Percentiles rank a stretch among this genome's conserved stretches.
Conservation (phyloP, 2,113 vertebrate species). For the Bufo gargarizans region DNA sequence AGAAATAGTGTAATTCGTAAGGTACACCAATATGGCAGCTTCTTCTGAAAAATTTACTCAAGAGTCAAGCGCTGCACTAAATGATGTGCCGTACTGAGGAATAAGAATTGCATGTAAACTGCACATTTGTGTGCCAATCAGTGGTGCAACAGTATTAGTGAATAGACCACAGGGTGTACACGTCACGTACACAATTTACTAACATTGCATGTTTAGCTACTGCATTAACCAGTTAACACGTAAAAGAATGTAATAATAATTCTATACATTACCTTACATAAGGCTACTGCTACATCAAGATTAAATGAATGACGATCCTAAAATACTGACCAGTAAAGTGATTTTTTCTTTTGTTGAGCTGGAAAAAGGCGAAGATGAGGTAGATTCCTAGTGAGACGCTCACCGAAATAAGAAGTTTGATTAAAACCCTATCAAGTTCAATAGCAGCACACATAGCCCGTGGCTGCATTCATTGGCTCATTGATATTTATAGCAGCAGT, state of each 20-base stretch:
- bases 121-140: not conserved
- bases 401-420: conserved; percentile 61
- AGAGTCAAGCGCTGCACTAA: too few species aligned
- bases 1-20: too few species aligned
- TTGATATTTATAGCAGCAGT: conserved; percentile 60
- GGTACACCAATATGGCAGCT: too few species aligned
- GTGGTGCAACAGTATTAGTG: not conserved
- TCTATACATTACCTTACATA: too few species aligned
- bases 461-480: conserved; percentile 22
- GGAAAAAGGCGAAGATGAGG: conserved; percentile 62
- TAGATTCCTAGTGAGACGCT: conserved; percentile 60
- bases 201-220: not conserved
- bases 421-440: conserved; percentile 52
- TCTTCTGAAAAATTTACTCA: too few species aligned
- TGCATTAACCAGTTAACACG: too few species aligned
- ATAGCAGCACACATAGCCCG: conserved; percentile 60
- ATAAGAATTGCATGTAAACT: not conserved
- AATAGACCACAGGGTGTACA: not conserved
- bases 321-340: conserved; percentile 62
- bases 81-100: not conserved
- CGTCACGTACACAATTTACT: not conserved
- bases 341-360: conserved; percentile 13
- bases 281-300: too few species aligned
- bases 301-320: not conserved
- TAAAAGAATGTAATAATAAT: too few species aligned